phyloP scores from a whole-genome alignment of 2,888 invertebrate species.

The Gastracanthus pulcherrimus region DNA sequence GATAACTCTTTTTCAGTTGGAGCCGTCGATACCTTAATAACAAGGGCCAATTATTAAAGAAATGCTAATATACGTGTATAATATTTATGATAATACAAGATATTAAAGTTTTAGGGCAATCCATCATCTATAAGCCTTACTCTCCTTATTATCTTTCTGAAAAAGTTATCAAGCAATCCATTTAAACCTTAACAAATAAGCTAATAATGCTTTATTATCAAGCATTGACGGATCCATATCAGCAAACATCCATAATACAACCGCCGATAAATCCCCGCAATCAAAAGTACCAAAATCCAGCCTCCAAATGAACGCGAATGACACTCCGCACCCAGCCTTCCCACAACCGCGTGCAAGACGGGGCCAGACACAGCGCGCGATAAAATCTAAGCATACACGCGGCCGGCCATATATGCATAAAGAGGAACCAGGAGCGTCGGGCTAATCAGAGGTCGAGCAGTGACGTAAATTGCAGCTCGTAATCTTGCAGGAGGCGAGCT shows the following conservation, averaged over 20 bases:
- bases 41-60: too few species aligned
- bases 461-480: conserved; percentile 39
- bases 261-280: neutral
- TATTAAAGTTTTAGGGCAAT: too few species aligned
- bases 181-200: too few species aligned
- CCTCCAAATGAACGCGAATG: neutral
- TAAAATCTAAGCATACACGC: conserved; percentile 11
- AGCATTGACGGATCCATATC: too few species aligned
- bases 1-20: too few species aligned
- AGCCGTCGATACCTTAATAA: too few species aligned
- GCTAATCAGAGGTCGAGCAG: conserved; percentile 31
- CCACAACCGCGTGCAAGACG: neutral
- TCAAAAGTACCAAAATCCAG: neutral
- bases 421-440: neutral
- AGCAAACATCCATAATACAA: neutral
- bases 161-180: too few species aligned
- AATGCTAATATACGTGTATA: too few species aligned
- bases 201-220: too few species aligned
- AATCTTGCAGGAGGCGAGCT: conserved; percentile 18
- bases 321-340: neutral
- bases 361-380: neutral
- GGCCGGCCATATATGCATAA: neutral
- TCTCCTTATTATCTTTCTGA: too few species aligned
- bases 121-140: too few species aligned
- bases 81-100: too few species aligned